phyloP scores from a whole-genome alignment of 1,140 invertebrate genomes.

The Drosophila orena region DNA sequence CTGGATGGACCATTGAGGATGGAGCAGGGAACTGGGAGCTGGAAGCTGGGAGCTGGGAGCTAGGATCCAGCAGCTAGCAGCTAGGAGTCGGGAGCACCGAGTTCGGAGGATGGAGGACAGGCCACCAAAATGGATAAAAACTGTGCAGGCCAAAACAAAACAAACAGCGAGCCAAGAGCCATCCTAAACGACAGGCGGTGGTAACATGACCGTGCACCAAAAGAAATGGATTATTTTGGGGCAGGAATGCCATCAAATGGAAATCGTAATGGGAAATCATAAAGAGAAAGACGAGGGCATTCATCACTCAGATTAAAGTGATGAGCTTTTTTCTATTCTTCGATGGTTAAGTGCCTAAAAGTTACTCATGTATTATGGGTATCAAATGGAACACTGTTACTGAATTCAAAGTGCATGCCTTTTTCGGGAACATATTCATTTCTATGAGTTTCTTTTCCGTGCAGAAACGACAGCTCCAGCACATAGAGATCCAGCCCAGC shows the following conservation, averaged over 20 bases:
- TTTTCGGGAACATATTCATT: background rate
- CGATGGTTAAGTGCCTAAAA: too few relatives aligned
- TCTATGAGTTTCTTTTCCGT: slow-evolving; percentile 3
- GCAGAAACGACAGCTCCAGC: slow-evolving; percentile 56
- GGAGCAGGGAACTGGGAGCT: slow-evolving; percentile 6
- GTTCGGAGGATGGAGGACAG: slow-evolving; percentile 43
- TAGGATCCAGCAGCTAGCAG: background rate
- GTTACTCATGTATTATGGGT: too few relatives aligned
- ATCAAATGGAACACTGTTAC: too few relatives aligned
- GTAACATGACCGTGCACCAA: slow-evolving; percentile 67
- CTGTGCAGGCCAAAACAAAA: slow-evolving; percentile 56
- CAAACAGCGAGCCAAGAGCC: slow-evolving; percentile 75
- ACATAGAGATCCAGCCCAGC: slow-evolving; percentile 24
- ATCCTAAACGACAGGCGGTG: slow-evolving; percentile 77
- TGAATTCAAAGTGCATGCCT: background rate
- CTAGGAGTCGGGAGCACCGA: slow-evolving; percentile 1
- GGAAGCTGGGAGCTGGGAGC: background rate
- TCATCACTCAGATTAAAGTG: too few relatives aligned
- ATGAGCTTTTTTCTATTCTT: too few relatives aligned
- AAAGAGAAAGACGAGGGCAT: too few relatives aligned
- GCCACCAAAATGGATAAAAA: slow-evolving; percentile 75
- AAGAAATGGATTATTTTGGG: background rate
- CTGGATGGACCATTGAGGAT: slow-evolving; percentile 50
- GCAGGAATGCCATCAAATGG: too few relatives aligned
- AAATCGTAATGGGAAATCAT: too few relatives aligned